These are phyloP conservation scores for Daktulosphaira vitifoliae DNA, from an alignment of 1,140 invertebrate species.

Conservation along the genomic window DNA sequence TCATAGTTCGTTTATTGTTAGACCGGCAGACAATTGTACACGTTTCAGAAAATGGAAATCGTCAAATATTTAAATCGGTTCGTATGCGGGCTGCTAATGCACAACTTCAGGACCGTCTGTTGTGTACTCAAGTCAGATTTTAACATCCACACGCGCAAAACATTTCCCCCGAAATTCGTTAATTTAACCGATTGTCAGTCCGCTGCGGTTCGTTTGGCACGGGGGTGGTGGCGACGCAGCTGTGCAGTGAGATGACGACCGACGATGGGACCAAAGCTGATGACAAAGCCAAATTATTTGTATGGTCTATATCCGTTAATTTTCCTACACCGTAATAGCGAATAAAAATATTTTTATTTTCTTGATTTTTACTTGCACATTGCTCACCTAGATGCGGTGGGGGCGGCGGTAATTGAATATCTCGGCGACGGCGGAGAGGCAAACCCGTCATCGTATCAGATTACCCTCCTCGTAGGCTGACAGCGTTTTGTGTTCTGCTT, in stretches of 20 bases:
- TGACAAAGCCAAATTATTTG: neutral
- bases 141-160: no score
- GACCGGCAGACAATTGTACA: no score
- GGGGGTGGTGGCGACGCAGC: neutral
- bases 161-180: neutral
- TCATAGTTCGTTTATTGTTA: no score
- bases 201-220: constrained; percentile 14
- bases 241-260: neutral
- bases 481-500: constrained; percentile 7
- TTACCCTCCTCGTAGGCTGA: neutral
- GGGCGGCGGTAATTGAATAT: constrained; percentile 10
- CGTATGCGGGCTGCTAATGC: no score
- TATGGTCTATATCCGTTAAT: neutral
- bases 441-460: constrained; percentile 16
- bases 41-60: no score
- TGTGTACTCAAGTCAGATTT: no score
- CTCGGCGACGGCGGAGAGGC: neutral
- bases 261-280: neutral
- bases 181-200: constrained; percentile 27
- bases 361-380: constrained; percentile 9
- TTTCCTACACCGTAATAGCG: no score
- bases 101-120: no score
- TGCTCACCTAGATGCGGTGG: neutral
- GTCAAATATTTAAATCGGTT: no score
- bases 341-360: constrained; percentile 17